Conservation (phyloP, 2,797 vertebrate genomes). For the Diplodus puntazzo region DNA sequence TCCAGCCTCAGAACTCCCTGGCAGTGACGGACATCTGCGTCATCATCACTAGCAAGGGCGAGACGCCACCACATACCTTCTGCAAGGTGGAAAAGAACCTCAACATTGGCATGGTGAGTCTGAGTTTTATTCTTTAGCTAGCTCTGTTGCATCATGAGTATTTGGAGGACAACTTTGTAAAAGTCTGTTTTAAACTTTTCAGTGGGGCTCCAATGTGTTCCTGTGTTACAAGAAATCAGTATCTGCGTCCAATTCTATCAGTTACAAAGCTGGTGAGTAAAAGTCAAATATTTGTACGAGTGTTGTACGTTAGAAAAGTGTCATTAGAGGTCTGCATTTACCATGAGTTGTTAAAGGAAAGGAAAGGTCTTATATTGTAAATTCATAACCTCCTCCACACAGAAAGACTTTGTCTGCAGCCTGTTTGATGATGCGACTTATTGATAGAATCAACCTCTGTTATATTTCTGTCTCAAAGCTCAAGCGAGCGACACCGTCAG, state of each 20-base stretch:
- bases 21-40: conserved; percentile 98
- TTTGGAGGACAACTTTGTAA: accelerated
- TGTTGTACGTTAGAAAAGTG: neutral
- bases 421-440: neutral
- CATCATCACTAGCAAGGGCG: conserved; percentile 96
- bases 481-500: neutral
- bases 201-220: conserved; percentile 99
- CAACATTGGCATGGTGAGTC: conserved; percentile 96
- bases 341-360: too few species aligned
- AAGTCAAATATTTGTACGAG: neutral
- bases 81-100: conserved; percentile 99
- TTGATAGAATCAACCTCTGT: neutral
- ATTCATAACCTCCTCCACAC: too few species aligned
- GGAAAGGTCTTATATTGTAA: too few species aligned
- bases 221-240: conserved; percentile 99
- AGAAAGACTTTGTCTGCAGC: too few species aligned
- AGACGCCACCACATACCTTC: conserved; percentile 97
- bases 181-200: conserved; percentile 61
- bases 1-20: conserved; percentile 94
- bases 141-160: accelerated
- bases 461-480: neutral
- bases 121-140: neutral
- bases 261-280: conserved; percentile 96
- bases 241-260: conserved; percentile 94
- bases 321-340: neutral